Evolutionary conservation across 2,113 vertebrate genomes (phyloP).

Genomic region (Aspidoscelis tigris): DNA sequence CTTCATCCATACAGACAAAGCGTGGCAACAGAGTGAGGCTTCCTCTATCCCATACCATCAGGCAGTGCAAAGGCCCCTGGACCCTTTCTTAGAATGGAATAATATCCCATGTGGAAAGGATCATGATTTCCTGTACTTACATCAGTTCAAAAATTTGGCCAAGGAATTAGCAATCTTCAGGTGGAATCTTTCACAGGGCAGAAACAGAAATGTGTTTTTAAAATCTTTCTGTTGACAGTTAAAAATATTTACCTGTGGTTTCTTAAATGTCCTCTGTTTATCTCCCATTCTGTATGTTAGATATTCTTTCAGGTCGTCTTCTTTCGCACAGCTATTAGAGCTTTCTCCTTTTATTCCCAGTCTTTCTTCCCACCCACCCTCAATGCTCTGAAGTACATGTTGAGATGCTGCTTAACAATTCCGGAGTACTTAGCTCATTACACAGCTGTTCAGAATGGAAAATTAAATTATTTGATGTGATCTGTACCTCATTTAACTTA

Average conservation of each 20-base stretch:
- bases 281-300: not conserved
- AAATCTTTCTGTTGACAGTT: not conserved
- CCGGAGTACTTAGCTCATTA: not conserved
- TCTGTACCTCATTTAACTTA: not conserved
- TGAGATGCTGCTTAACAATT: not conserved
- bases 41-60: no score
- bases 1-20: no score
- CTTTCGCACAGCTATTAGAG: not conserved
- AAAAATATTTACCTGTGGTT: not conserved
- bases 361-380: not conserved
- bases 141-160: not conserved
- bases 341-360: not conserved
- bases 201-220: not conserved
- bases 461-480: not conserved
- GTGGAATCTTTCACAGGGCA: not conserved
- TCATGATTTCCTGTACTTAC: not conserved
- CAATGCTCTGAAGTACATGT: not conserved
- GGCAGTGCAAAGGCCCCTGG: no score
- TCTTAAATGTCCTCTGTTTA: not conserved
- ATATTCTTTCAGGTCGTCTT: not conserved
- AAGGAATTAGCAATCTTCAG: not conserved
- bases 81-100: no score
- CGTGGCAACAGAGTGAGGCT: no score
- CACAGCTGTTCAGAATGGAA: not conserved
- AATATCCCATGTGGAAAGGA: no score